Base-by-base conservation (phyloP, 2,888 invertebrate species). In the Agonopterix alstromeriana region DNA sequence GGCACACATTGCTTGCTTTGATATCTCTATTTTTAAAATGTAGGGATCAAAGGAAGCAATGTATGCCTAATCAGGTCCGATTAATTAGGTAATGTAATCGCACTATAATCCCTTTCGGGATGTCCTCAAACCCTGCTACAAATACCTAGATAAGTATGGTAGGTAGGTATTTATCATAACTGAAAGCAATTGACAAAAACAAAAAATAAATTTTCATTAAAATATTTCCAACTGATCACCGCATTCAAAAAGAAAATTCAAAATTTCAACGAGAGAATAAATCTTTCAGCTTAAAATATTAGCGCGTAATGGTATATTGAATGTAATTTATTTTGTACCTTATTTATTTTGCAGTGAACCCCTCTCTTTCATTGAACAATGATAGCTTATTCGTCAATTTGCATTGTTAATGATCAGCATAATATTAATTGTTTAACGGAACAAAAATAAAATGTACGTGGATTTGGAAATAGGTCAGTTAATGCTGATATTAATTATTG, bases 351-450 rank as follows among this genome's bases (percentile, higher is more conserved):
- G 58, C 52, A 58, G 63, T 52, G 52, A 56, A 57, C 52, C 49
- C 51, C 53, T 14, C 47, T 56, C 54, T 58, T 61, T 55, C 58
- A 45, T 48, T 52, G 54, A 54, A 61, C 65, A 70, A 68, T 67
- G 64, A 70, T 68, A 66, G 68, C 68, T 67, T 74, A 71, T 63
- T 69, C 67, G 58, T 55, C 64, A 72, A 75, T 75, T 75, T 75
- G 66, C 68, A 74, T 72, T 69, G 67, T 65, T 70, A 68, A 73
- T 69, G 53, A 62, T 53, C 48, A 35, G 51, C 51, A 57, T 59
- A 58, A 27, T 27, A 27, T 27, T 64, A 60, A 66, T 69, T 64
- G 62, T 62, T 67, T 65, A 63, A 63, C 58, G 62, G 56, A 60
- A 45, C 46, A 48, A 59, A 54, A 63, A 56, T 58, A 53, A 58